Percentiles rank a stretch among this genome's conserved stretches.
Conservation (phyloP, 2,888 invertebrate species). For the Synergus umbraculus region DNA sequence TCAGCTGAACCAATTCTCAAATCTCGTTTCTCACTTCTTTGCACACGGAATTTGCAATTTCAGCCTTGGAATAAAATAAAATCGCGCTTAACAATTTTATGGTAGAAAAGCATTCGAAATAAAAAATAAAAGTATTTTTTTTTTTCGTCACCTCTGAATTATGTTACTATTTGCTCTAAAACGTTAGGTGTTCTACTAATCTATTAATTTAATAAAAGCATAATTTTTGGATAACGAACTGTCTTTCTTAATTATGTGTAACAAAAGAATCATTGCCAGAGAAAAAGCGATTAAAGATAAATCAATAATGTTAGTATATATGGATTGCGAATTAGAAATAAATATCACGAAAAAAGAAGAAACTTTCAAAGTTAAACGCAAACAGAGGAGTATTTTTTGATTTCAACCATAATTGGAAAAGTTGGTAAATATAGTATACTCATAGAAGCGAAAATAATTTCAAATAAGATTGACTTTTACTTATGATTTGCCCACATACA, state of each 20-base stretch:
- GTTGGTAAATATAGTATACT: not conserved
- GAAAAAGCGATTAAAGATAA: not conserved
- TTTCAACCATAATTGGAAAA: not conserved
- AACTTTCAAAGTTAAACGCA: slow-evolving; percentile 1
- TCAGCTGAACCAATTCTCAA: not conserved
- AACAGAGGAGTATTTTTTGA: not conserved
- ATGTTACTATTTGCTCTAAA: too few species aligned
- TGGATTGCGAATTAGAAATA: slow-evolving; percentile 3
- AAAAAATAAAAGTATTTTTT: too few species aligned
- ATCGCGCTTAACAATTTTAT: not conserved
- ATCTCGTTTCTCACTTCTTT: not conserved
- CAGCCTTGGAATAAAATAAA: not conserved
- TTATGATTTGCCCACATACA: not conserved
- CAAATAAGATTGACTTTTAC: not conserved
- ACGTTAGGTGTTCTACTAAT: too few species aligned
- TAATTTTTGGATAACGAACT: too few species aligned
- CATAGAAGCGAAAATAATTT: not conserved
- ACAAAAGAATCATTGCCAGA: not conserved
- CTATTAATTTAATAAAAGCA: too few species aligned
- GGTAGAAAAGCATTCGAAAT: too few species aligned
- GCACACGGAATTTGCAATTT: not conserved
- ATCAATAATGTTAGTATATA: not conserved
- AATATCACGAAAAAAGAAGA: not conserved
- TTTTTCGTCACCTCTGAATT: too few species aligned
- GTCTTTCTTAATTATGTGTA: too few species aligned